phyloP scores from a whole-genome alignment of 2,113 vertebrate species.

The Engystomops pustulosus region DNA sequence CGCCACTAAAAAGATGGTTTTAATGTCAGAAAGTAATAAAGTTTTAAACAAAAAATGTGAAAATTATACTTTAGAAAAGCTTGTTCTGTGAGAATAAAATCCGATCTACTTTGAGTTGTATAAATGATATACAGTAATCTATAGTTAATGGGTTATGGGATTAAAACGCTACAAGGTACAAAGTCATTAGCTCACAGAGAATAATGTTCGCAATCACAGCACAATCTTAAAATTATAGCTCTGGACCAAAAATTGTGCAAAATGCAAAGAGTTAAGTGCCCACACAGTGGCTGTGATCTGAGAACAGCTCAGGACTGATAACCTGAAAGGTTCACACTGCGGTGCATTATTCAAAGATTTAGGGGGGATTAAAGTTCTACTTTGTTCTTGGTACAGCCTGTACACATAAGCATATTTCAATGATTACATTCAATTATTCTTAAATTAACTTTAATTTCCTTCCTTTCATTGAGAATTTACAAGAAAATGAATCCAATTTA shows the following conservation, averaged over 20 bases:
- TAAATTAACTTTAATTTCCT: not conserved
- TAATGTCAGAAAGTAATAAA: constrained; percentile 23
- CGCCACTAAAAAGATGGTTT: constrained; percentile 10
- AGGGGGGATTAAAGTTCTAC: constrained; percentile 17
- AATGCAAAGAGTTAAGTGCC: constrained; percentile 19
- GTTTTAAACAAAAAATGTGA: constrained; percentile 1
- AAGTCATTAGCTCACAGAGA: constrained; percentile 39
- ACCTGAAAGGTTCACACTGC: not conserved
- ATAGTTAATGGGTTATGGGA: constrained; percentile 47
- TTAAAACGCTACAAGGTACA: constrained; percentile 47
- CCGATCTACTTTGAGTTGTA: not conserved
- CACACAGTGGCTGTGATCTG: constrained; percentile 20
- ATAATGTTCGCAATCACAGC: constrained; percentile 26
- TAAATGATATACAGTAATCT: constrained; percentile 30
- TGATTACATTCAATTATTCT: constrained; percentile 6
- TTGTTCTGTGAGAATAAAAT: not conserved
- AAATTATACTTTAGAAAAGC: constrained; percentile 7
- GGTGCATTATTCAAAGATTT: constrained; percentile 26
- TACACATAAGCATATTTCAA: not conserved
- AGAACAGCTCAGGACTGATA: not conserved
- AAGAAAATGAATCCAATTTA: not conserved
- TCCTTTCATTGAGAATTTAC: not conserved
- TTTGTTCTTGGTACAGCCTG: constrained; percentile 24
- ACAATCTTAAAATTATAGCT: constrained; percentile 53
- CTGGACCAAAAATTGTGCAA: constrained; percentile 18